A percentile compares a stretch with the other conserved stretches of the same genome.
Conservation (phyloP, 2,888 invertebrate species). For the Lithophane ornitopus region DNA sequence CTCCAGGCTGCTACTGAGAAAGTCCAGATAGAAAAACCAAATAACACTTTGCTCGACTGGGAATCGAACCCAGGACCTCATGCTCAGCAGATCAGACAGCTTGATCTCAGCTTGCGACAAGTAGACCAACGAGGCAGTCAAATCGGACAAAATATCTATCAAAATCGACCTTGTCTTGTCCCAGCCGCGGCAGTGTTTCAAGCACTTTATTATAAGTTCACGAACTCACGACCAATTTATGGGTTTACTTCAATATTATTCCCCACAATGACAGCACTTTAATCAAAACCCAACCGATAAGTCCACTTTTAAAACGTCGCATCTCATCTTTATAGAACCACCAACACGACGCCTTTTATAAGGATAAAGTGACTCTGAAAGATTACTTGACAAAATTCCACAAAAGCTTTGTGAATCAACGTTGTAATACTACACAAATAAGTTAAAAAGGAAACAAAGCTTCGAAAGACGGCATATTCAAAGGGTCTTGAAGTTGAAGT, state of each 20-base stretch:
- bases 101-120: too few relatives aligned
- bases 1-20: too few relatives aligned
- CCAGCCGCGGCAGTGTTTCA: not conserved
- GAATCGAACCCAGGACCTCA: too few relatives aligned
- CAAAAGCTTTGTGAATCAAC: constrained; percentile 39
- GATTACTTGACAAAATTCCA: constrained; percentile 39
- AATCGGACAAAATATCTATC: not conserved
- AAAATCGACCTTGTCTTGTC: not conserved
- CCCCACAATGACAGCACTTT: not conserved
- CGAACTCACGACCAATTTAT: not conserved
- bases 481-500: constrained; percentile 43
- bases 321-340: constrained; percentile 18
- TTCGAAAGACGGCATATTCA: constrained; percentile 27
- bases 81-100: too few relatives aligned
- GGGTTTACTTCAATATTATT: not conserved
- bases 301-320: constrained; percentile 9
- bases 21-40: too few relatives aligned
- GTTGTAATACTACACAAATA: constrained; percentile 34
- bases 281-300: constrained; percentile 19
- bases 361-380: constrained; percentile 36
- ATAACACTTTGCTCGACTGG: too few relatives aligned
- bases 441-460: constrained; percentile 55
- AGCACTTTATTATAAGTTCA: not conserved
- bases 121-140: too few relatives aligned
- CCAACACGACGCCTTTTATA: constrained; percentile 20